These are phyloP conservation scores for Lithophane ornitopus DNA, from an alignment of 2,888 invertebrate species.

Conservation along the genomic window DNA sequence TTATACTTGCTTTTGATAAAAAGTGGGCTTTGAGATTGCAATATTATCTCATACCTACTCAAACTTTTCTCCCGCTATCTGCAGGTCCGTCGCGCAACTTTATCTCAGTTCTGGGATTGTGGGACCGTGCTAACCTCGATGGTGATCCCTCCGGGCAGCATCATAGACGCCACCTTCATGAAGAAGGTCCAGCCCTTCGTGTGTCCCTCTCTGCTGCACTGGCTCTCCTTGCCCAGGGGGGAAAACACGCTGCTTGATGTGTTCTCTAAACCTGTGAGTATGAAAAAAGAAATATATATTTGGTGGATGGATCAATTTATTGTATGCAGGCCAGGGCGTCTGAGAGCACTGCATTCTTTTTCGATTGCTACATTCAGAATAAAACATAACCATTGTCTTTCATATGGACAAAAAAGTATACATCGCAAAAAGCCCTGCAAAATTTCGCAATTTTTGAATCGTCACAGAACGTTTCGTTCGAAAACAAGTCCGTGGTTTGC, in stretches of 20 bases:
- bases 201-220: slow-evolving; percentile 86
- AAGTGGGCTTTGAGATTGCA: too few relatives aligned
- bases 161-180: slow-evolving; percentile 73
- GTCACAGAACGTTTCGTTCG: background rate
- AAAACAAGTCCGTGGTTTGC: too few relatives aligned
- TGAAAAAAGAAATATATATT: background rate
- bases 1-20: too few relatives aligned
- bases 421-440: background rate
- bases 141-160: slow-evolving; percentile 78
- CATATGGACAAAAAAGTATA: background rate
- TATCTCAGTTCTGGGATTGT: slow-evolving; percentile 87
- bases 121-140: slow-evolving; percentile 80
- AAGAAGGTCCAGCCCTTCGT: slow-evolving; percentile 78
- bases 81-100: slow-evolving; percentile 81
- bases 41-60: too few relatives aligned
- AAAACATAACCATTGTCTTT: background rate
- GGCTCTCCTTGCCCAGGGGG: slow-evolving; percentile 86
- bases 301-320: background rate
- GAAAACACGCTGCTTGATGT: slow-evolving; percentile 86
- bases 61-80: background rate
- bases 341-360: background rate
- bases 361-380: background rate
- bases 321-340: background rate
- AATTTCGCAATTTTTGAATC: background rate
- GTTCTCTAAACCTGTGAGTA: slow-evolving; percentile 86